Base-by-base conservation (phyloP, 2,888 invertebrate genomes). In the Pandemis corylana region DNA sequence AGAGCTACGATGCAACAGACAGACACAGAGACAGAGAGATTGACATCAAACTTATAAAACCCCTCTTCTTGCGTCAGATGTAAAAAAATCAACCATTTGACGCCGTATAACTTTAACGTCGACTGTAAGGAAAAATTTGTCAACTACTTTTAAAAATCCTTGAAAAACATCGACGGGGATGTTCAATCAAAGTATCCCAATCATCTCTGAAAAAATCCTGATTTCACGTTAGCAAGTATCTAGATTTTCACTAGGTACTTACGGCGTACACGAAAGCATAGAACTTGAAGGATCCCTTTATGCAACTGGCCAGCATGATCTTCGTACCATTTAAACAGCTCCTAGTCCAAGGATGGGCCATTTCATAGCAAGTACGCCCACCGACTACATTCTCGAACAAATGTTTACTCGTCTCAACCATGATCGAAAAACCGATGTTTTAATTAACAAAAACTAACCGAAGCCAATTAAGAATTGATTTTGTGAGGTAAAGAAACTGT, bases 271-370 rank as follows among this genome's bases (percentile, higher is more conserved):
- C 59, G 10, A 28, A 3, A 5, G 59, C 59, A 59, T 59, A 59
- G 59, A 59, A 59, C 59, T 59, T 59, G 5, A 12, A 59, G 0
- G 59, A 59, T 20, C 59, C 59, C 28, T 59, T 59, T 59, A 59
- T 59, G 28, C 28, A 28, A 12, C 59, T 59, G 20, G 59, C 59
- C 28, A 59, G 59, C 59, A 59, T 59, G 3, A 59, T 20, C 7
- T 1, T 2, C 5, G 10, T 28, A 7, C 59, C 59, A 5, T 10
- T 59, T 5, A 59, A n/a, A 59, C 59, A 59, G 12, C n/a, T 12
- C 20, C 28, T n/a, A 10, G 59, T 5, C 59, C 59, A 59, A 4
- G 59, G 59, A 6, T 59, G 59, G 28, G 7, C 28, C 12, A 59
- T 10, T 12, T 59, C 28, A 9, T 59, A 10, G 12, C 59, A 59